Percentiles rank a stretch among this genome's conserved stretches.
Evolutionary conservation across 2,888 invertebrate species (phyloP).

Genomic region (Nematopogon swammerdamellus): DNA sequence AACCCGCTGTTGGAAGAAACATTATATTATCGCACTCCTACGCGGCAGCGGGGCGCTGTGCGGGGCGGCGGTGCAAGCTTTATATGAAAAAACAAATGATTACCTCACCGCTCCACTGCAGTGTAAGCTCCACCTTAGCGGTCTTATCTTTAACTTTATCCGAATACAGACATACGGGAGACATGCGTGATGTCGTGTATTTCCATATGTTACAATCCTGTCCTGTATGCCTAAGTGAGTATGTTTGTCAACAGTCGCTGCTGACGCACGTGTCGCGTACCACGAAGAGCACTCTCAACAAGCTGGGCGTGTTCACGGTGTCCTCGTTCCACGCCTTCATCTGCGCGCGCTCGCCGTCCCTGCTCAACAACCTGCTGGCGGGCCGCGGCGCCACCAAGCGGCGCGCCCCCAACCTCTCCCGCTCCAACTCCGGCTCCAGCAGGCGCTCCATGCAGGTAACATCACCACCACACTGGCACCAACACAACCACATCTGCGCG

Average conservation of each 20-base stretch:
- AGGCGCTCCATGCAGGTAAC: conserved; percentile 79
- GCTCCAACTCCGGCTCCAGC: conserved; percentile 86
- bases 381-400: conserved; percentile 89
- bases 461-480: conserved; percentile 19
- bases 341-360: conserved; percentile 91
- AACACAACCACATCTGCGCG: conserved; percentile 92
- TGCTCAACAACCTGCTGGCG: conserved; percentile 87
- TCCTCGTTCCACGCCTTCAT: conserved; percentile 98
- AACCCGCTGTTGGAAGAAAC: too few relatives aligned
- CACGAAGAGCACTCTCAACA: conserved; percentile 92
- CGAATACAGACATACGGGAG: too few relatives aligned
- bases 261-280: conserved; percentile 93
- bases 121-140: too few relatives aligned
- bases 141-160: too few relatives aligned
- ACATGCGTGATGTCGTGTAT: too few relatives aligned
- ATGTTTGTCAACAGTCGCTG: conserved; percentile 70
- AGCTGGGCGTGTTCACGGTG: conserved; percentile 95
- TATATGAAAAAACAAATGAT: too few relatives aligned
- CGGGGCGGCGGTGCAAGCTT: too few relatives aligned
- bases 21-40: too few relatives aligned
- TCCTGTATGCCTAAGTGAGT: too few relatives aligned
- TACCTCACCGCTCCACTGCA: too few relatives aligned
- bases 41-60: too few relatives aligned
- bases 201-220: too few relatives aligned
- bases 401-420: conserved; percentile 83